Percentiles rank a stretch among this genome's conserved stretches.
phyloP scores from a whole-genome alignment of 2,113 vertebrate species.

The Oncorhynchus keta region DNA sequence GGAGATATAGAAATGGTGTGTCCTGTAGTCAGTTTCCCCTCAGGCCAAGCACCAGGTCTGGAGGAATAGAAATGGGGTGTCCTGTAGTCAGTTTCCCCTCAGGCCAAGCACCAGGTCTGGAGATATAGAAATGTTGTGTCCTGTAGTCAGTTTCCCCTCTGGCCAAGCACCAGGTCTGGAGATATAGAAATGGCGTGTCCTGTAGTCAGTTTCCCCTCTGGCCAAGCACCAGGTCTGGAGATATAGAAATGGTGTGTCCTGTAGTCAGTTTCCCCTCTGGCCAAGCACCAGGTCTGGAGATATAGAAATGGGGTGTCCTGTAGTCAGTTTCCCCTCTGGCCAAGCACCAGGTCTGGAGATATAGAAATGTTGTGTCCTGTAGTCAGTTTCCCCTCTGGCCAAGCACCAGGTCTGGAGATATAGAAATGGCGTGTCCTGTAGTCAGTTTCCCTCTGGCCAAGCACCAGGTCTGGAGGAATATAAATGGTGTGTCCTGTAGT shows the following conservation, averaged over 20 bases:
- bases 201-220: conserved; percentile 13
- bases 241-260: neutral
- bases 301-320: neutral
- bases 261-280: conserved; percentile 12
- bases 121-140: too few species aligned
- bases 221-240: neutral
- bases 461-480: neutral
- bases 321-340: conserved; percentile 13
- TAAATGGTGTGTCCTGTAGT: neutral
- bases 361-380: neutral
- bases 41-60: too few species aligned
- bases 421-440: too few species aligned
- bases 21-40: too few species aligned
- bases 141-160: too few species aligned
- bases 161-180: neutral
- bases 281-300: neutral
- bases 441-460: neutral
- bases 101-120: too few species aligned
- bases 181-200: neutral
- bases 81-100: too few species aligned
- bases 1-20: too few species aligned
- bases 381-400: conserved; percentile 14
- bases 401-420: neutral
- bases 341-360: neutral
- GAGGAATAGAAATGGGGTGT: too few species aligned